Base-by-base conservation (phyloP, 2,113 vertebrate genomes). In the Grammomys dolichurus region DNA sequence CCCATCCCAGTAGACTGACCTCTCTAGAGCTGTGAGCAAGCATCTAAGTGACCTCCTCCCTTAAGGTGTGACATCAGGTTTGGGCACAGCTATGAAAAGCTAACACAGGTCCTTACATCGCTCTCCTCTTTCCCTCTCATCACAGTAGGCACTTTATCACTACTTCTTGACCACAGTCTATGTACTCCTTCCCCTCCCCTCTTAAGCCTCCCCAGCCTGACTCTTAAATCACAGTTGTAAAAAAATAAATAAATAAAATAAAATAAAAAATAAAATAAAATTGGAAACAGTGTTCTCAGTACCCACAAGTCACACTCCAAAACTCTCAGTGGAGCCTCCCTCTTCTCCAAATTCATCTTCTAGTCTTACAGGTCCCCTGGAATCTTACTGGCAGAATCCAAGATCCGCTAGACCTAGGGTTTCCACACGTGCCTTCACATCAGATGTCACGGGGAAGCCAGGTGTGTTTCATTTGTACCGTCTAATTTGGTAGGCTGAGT, bases 371-470 rank as follows among this genome's bases (percentile, higher is more conserved):
- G 17, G 60, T 54, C 58, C 28, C 51, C 54, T 12, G 40, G 16
- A 82, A 31, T 40, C 5, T 48, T 33, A 10, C 13, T 51, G 31
- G 48, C 77, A 11, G 43, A 58, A 13, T 6, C 20, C 56, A 12
- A 26, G 3, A 19, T 67, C 26, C 9, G 14, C 36, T 3, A 0
- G 4, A 14, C 72, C 40, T 43, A 28, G 4, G 24, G 51, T 22
- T 72, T 51, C 70, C 90, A 63, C 33, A 19, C 24, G 51, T n/a
- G 28, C 65, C 48, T 80, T 26, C 67, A 11, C 9, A 7, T 51
- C 33, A 40, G 36, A 88, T 54, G 36, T 31, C 7, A 17, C 40
- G 24, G 22, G 63, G 14, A 91, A 40, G 65, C 33, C 65, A n/a
- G 65, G 2, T 17, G 6, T 54, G 65, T 19, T 54, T 82, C 46